These are phyloP conservation scores for Acanthis flammea DNA, from an alignment of 2,797 vertebrate genomes.

Conservation along the genomic window DNA sequence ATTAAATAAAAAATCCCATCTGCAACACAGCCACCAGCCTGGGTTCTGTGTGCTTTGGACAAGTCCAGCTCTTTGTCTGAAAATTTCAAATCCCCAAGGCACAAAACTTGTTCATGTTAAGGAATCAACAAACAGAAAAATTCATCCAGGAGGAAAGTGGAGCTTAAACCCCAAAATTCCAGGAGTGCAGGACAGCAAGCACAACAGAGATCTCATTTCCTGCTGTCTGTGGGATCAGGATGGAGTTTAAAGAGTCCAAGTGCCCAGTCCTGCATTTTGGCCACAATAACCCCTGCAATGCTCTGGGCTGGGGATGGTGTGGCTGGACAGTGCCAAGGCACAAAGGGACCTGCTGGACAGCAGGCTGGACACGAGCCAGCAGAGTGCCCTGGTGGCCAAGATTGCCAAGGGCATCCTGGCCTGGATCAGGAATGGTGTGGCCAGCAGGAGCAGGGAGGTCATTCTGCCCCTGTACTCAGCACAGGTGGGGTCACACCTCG, in stretches of 20 bases:
- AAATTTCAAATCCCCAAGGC: background rate
- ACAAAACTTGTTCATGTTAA: accelerated
- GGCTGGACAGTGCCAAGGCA: background rate
- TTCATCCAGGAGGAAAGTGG: background rate
- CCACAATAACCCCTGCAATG: background rate
- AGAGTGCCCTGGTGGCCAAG: background rate
- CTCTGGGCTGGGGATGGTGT: accelerated
- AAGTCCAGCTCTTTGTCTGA: background rate
- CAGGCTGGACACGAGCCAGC: background rate
- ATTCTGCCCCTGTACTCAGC: accelerated
- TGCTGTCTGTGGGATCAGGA: background rate
- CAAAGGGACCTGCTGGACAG: background rate
- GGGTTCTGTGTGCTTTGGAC: background rate
- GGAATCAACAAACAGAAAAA: background rate
- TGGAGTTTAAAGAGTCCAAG: background rate
- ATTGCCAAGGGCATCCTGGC: background rate
- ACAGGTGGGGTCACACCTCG: too few relatives aligned
- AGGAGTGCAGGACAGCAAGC: accelerated
- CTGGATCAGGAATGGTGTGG: background rate
- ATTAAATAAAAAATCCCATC: background rate
- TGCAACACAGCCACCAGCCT: background rate
- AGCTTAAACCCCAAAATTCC: background rate
- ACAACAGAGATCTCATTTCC: accelerated
- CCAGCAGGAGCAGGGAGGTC: background rate
- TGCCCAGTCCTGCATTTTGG: background rate